phyloP scores from a whole-genome alignment of 2,113 vertebrate genomes.

The Takifugu flavidus region DNA sequence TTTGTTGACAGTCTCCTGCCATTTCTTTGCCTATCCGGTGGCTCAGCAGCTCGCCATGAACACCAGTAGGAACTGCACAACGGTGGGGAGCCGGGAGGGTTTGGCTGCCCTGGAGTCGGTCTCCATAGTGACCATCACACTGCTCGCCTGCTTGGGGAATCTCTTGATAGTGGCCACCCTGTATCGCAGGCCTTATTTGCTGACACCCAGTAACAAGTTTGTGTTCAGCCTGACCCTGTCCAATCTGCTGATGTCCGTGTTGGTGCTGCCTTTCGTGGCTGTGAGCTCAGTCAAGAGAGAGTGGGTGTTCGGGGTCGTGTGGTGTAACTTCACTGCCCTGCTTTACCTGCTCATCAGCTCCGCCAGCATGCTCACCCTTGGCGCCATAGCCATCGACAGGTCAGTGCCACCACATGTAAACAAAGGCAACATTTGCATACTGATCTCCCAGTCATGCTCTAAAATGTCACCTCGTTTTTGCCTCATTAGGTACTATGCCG shows the following conservation, averaged over 20 bases:
- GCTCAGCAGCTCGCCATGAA: conserved; percentile 82
- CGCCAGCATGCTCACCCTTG: conserved; percentile 96
- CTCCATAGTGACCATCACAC: conserved; percentile 85
- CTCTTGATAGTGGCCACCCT: conserved; percentile 87
- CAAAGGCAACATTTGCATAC: not conserved
- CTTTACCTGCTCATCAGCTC: conserved; percentile 97
- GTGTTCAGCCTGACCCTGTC: conserved; percentile 97
- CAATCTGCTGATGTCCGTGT: conserved; percentile 88
- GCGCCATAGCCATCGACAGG: conserved; percentile 94
- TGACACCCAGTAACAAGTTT: conserved; percentile 98
- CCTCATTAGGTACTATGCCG: conserved; percentile 88
- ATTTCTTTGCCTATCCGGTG: conserved; percentile 64
- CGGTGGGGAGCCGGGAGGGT: conserved; percentile 71
- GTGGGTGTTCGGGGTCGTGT: conserved; percentile 97
- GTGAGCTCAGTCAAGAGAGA: conserved; percentile 86
- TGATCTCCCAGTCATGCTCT: not conserved
- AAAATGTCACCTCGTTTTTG: not conserved
- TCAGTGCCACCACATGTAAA: conserved; percentile 58
- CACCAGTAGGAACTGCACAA: conserved; percentile 81
- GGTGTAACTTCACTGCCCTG: conserved; percentile 97
- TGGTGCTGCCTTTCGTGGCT: conserved; percentile 92
- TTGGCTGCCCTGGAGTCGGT: conserved; percentile 79
- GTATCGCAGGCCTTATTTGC: conserved; percentile 91
- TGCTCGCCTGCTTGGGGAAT: conserved; percentile 91
- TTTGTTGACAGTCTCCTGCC: conserved; percentile 53